Conservation (phyloP, 92 coral and sea anemone genomes). For the Porites evermanni region DNA sequence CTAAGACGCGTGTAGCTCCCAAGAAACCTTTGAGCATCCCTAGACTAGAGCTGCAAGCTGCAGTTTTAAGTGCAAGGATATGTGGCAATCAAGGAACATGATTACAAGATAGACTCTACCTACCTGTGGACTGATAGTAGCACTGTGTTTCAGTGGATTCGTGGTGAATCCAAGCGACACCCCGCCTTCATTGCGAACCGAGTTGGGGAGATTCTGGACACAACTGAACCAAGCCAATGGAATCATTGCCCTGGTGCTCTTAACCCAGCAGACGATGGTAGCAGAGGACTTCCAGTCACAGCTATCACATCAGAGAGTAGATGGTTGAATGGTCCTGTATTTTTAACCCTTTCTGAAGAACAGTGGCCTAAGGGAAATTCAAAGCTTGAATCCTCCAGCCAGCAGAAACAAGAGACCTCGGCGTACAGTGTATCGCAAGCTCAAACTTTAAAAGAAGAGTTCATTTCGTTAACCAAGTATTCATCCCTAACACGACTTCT, state of each 20-base stretch:
- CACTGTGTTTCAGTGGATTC: conserved; percentile 58
- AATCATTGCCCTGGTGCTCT: conserved; percentile 27
- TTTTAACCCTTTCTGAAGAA: conserved; percentile 27
- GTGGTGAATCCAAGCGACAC: conserved; percentile 36
- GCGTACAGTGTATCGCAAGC: too few relatives aligned
- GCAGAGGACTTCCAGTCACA: conserved; percentile 41
- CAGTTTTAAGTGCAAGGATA: conserved; percentile 43
- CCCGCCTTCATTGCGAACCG: conserved; percentile 41
- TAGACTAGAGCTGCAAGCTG: conserved; percentile 63
- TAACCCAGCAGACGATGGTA: conserved; percentile 58
- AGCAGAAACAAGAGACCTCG: too few relatives aligned
- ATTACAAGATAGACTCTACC: conserved; percentile 34
- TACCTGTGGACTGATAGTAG: conserved; percentile 61
- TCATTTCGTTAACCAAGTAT: too few relatives aligned
- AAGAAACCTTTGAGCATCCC: conserved; percentile 60
- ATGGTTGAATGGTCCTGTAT: conserved; percentile 70
- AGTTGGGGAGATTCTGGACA: conserved; percentile 24
- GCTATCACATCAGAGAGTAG: conserved; percentile 26
- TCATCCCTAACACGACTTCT: too few relatives aligned
- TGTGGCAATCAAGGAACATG: conserved; percentile 43
- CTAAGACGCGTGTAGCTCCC: conserved; percentile 61
- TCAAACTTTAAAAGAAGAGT: too few relatives aligned
- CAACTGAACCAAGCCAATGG: conserved; percentile 33
- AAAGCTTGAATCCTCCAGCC: conserved; percentile 4
- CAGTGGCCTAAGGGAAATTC: conserved; percentile 48